Evolutionary conservation across 2,797 vertebrate species (phyloP), one percentile per base, ranked within the genome.

Genomic region (Mormyrus proboscirostris): DNA sequence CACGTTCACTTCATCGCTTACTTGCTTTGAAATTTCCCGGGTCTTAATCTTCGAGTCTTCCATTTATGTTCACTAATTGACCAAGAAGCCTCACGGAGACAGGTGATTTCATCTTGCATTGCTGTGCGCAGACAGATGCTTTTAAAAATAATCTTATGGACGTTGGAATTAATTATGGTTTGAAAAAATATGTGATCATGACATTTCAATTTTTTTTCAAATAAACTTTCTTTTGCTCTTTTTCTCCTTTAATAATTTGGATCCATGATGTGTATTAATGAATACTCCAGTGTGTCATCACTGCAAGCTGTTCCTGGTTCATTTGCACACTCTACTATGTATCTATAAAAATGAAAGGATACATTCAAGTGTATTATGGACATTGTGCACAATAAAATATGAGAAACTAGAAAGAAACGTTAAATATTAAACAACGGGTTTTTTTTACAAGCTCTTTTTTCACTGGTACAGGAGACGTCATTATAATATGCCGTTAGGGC

Each of bases 61-160:
- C 44, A 49, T 85, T 51, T 25, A 51, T n/a, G 9, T 51, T 49
- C 82, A 22, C 49, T 49, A 85, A 49, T 51, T 85, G 82, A 49
- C 82, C 82, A 85, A 85, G 49, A 50, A 49, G 79, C 22, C 49
- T 49, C 49, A 49, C 3, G 9, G 82, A 25, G 47, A 44, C 49
- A 49, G 49, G 82, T 85, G 82, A 49, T 85, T 49, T 85, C 49
- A 51, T 85, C 49, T 49, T 85, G 44, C 76, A 47, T 82, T 82
- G 19, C 38, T n/a, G 16, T 10, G 8, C 1, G 25, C 82, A 85
- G 82, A 85, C 22, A 85, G 22, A 85, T 49, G 22, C 82, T 85
- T 85, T 44, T 85, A 1, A 51, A 25, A 51, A 51, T 51, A 51
- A 85, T 51, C 82, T 51, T 85, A 5, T 19, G 44, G 44, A 51